Conservation (phyloP, 2,888 invertebrate species). For the Diarsia rubi region DNA sequence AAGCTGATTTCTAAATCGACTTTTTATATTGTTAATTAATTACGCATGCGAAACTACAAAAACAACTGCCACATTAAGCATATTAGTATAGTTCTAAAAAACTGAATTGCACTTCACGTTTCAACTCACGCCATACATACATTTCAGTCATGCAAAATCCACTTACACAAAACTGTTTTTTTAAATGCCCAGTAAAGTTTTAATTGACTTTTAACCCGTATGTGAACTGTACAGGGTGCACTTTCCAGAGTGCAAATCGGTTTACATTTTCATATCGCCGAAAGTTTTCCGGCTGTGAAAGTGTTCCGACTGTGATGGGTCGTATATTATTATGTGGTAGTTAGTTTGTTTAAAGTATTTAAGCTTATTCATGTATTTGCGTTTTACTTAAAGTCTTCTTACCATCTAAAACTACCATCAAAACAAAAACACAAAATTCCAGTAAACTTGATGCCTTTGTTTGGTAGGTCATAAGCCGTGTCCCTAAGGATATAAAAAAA, state of each 20-base stretch:
- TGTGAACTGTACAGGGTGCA: constrained; percentile 29
- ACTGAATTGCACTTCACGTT: constrained; percentile 34
- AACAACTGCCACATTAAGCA: background rate
- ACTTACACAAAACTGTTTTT: constrained; percentile 57
- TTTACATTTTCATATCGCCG: constrained; percentile 34
- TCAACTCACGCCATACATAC: constrained; percentile 58
- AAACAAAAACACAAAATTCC: background rate
- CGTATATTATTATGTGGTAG: background rate
- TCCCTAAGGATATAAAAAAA: no score
- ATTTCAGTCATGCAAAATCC: constrained; percentile 53
- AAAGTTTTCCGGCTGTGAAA: constrained; percentile 51
- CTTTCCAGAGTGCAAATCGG: constrained; percentile 29
- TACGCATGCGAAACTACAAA: constrained; percentile 5
- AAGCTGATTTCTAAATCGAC: background rate
- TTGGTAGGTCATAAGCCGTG: background rate
- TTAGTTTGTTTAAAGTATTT: constrained; percentile 21
- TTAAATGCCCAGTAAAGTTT: constrained; percentile 60
- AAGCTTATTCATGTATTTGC: background rate
- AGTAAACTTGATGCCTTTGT: background rate
- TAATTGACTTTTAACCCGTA: constrained; percentile 69
- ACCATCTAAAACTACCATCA: background rate
- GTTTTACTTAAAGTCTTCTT: background rate
- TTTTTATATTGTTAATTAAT: background rate
- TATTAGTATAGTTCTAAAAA: constrained; percentile 22
- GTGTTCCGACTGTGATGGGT: constrained; percentile 29